A percentile compares a stretch with the other conserved stretches of the same genome.
Evolutionary conservation across 92 coral and sea anemone species (phyloP).

Genomic region (Pocillopora grandis): DNA sequence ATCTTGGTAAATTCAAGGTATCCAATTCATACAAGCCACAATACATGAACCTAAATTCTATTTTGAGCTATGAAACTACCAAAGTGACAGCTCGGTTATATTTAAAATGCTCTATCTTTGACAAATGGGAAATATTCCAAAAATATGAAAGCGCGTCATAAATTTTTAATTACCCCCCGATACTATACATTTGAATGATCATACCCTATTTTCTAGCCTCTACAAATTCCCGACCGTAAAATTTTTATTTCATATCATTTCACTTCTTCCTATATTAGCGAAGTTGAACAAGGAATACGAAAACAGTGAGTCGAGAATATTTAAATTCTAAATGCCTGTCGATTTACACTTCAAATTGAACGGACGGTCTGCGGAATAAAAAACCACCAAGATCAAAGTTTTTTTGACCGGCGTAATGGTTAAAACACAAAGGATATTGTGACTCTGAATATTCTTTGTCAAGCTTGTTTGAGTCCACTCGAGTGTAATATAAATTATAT

Average conservation of each 20-base stretch:
- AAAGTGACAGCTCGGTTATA: neutral
- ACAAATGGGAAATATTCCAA: neutral
- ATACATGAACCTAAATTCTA: neutral
- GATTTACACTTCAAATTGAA: too few species aligned
- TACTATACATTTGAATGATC: neutral
- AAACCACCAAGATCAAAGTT: too few species aligned
- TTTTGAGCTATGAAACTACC: neutral
- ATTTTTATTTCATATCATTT: neutral
- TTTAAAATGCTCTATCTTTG: neutral
- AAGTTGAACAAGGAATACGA: constrained; percentile 22
- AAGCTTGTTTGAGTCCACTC: too few species aligned
- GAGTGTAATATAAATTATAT: too few species aligned
- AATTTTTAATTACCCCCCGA: constrained; percentile 16
- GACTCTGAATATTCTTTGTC: too few species aligned
- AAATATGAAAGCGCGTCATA: neutral
- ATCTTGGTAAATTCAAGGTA: neutral
- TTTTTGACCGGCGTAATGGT: too few species aligned
- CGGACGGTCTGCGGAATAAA: too few species aligned
- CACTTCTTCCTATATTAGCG: constrained; percentile 3
- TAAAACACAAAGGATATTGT: too few species aligned
- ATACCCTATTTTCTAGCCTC: neutral
- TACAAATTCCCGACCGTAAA: neutral
- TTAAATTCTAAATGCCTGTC: neutral
- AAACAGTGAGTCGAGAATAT: constrained; percentile 1
- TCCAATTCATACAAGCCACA: neutral